Percentiles rank a stretch among this genome's conserved stretches.
Evolutionary conservation across 1,140 invertebrate genomes (phyloP).

Genomic region (Drosophila setifemur): DNA sequence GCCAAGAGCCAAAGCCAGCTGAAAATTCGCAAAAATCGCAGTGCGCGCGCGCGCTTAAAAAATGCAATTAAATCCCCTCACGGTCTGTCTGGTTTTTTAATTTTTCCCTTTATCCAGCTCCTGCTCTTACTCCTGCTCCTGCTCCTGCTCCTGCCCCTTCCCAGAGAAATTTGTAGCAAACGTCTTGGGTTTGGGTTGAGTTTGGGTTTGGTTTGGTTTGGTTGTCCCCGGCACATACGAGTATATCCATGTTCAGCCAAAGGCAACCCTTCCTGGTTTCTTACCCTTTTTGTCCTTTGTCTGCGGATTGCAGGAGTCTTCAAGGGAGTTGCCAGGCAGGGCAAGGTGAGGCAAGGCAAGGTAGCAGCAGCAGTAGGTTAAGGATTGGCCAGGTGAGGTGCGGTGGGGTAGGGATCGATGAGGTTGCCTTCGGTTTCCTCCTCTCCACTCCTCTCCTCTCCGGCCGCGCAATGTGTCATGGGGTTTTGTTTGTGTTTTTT

Average conservation of each 20-base stretch:
- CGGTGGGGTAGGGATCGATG: slow-evolving; percentile 44
- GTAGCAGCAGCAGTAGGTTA: slow-evolving; percentile 48
- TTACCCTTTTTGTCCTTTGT: slow-evolving; percentile 43
- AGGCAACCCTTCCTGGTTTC: slow-evolving; percentile 30
- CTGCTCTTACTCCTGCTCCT: too few species aligned
- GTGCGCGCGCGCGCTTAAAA: slow-evolving; percentile 78
- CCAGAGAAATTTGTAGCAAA: slow-evolving; percentile 71
- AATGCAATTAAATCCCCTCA: slow-evolving; percentile 74
- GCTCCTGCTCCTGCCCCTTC: slow-evolving; percentile 22
- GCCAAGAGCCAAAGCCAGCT: slow-evolving; percentile 47
- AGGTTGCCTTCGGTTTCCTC: slow-evolving; percentile 65
- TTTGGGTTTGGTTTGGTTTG: too few species aligned
- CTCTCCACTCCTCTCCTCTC: too few species aligned
- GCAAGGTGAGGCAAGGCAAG: slow-evolving; percentile 65
- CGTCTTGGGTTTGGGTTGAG: slow-evolving; percentile 63
- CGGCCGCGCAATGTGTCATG: slow-evolving; percentile 71
- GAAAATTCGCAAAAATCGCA: slow-evolving; percentile 66
- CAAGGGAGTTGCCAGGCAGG: slow-evolving; percentile 60
- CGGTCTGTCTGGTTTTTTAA: slow-evolving; percentile 31
- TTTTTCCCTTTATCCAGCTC: slow-evolving; percentile 3
- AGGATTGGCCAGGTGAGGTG: slow-evolving; percentile 49
- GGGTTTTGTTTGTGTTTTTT: slow-evolving; percentile 80
- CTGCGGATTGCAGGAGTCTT: neutral
- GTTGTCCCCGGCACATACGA: slow-evolving; percentile 16
- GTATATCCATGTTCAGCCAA: slow-evolving; percentile 9